Evolutionary conservation across 1,140 invertebrate genomes (phyloP).

Genomic region (Drosophila nannoptera): DNA sequence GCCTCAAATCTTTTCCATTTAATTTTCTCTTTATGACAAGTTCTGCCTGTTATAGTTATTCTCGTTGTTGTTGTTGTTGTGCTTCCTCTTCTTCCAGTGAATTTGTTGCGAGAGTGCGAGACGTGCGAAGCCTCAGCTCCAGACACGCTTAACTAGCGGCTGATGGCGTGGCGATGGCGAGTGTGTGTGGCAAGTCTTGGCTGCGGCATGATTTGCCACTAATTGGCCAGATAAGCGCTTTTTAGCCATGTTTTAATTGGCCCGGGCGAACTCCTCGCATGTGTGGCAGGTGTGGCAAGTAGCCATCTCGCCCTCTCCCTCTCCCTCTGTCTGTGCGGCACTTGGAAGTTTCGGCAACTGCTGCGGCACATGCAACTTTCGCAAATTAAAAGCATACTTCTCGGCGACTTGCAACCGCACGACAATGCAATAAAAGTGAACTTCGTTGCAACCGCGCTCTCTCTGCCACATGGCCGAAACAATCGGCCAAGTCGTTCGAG

Average conservation of each 20-base stretch:
- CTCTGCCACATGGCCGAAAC: slow-evolving; percentile 60
- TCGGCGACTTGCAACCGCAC: slow-evolving; percentile 64
- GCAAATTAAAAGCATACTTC: slow-evolving; percentile 65
- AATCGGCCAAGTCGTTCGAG: slow-evolving; percentile 73
- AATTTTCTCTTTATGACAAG: slow-evolving; percentile 44
- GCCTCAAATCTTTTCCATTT: slow-evolving; percentile 25
- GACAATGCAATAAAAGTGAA: slow-evolving; percentile 73
- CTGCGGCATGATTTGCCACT: slow-evolving; percentile 22
- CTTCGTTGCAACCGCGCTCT: slow-evolving; percentile 17
- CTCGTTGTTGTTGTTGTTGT: background rate
- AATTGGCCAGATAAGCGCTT: slow-evolving; percentile 34
- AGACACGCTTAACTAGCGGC: slow-evolving; percentile 21
- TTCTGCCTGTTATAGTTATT: background rate
- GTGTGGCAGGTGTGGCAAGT: slow-evolving; percentile 17
- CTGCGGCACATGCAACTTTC: slow-evolving; percentile 29
- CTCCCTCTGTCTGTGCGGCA: slow-evolving; percentile 47
- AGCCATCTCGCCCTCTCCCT: slow-evolving; percentile 2
- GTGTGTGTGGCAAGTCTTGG: slow-evolving; percentile 5
- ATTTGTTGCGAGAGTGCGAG: slow-evolving; percentile 34
- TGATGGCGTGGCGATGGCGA: background rate
- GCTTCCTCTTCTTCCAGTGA: background rate
- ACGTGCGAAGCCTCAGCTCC: slow-evolving; percentile 16
- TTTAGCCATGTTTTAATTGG: slow-evolving; percentile 24
- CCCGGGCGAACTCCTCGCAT: background rate
- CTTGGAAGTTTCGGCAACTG: slow-evolving; percentile 40